These are phyloP conservation scores for Electrophaes corylata DNA, from an alignment of 2,888 invertebrate genomes.

Conservation along the genomic window DNA sequence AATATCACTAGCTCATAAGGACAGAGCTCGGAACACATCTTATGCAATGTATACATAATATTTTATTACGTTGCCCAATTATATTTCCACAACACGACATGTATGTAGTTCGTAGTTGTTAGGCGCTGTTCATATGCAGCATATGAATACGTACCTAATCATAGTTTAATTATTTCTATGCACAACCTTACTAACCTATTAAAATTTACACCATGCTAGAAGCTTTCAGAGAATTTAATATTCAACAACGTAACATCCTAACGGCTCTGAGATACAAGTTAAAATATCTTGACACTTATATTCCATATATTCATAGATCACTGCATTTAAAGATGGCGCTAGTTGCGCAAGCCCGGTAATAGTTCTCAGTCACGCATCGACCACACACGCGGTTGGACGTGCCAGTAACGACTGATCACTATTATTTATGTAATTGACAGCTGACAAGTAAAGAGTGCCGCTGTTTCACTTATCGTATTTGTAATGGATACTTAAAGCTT, in stretches of 20 bases:
- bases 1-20: neutral
- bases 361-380: constrained; percentile 70
- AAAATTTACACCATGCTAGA: constrained; percentile 1
- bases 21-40: neutral
- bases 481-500: constrained; percentile 2
- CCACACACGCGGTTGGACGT: constrained; percentile 68
- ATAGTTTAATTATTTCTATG: constrained; percentile 1
- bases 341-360: constrained; percentile 58
- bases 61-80: neutral
- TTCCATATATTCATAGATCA: constrained; percentile 50
- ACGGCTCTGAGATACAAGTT: constrained; percentile 31
- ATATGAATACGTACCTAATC: neutral
- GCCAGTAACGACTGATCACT: constrained; percentile 55
- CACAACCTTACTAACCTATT: constrained; percentile 6
- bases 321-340: constrained; percentile 53
- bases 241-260: constrained; percentile 17
- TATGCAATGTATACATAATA: constrained; percentile 1
- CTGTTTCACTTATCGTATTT: constrained; percentile 25
- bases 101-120: neutral
- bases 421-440: constrained; percentile 63
- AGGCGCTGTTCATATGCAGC: neutral
- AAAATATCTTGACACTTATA: constrained; percentile 46
- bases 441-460: constrained; percentile 37
- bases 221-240: constrained; percentile 16
- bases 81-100: neutral